Base-by-base conservation (phyloP, 2,888 invertebrate genomes). In the Diarsia rubi region DNA sequence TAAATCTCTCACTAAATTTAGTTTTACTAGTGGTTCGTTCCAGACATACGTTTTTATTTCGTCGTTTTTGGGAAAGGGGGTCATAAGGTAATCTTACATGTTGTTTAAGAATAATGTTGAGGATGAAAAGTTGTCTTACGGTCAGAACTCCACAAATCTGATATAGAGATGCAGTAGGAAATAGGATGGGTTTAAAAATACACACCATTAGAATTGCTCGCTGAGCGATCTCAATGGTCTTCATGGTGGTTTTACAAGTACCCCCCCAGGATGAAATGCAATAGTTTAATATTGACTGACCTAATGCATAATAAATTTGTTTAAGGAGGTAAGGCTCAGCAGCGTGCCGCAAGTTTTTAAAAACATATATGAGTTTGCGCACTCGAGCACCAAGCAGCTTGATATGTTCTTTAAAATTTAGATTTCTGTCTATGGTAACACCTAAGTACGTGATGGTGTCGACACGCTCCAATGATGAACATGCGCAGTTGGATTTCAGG, bases 201-300 rank as follows among this genome's bases (percentile, higher is more conserved):
- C 47, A 45, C 27, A 64, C 27, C 21, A 57, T 67, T 42, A 67
- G 19, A 19, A 68, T 57, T 44, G 67, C 24, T 24, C 67, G 67
- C 27, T 68, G 67, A 24, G 67, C 67, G 19, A 68, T 44, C 44
- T 57, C 67, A n/a, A 68, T 27, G 57, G 67, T 24, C 27, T 54
- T 67, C 42, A 67, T n/a, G 8, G 42, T 67, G n/a, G 54, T 42
- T 44, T 57, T 67, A n/a, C 54, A 57, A 52, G 54, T 42, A 21
- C 63, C 12, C 1, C 31, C 31, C 31, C 31, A 31, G 31, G 31
- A 31, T 31, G 31, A 31, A 31, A 31, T 31, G 31, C 31, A 31
- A 31, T 31, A 31, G 31, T 31, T 31, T 31, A 31, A 31, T 31
- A 31, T 31, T 45, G 16, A 45, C 45, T 45, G 45, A 45, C 1